Base-by-base conservation (phyloP, 2,797 vertebrate genomes). In the Sparus aurata region DNA sequence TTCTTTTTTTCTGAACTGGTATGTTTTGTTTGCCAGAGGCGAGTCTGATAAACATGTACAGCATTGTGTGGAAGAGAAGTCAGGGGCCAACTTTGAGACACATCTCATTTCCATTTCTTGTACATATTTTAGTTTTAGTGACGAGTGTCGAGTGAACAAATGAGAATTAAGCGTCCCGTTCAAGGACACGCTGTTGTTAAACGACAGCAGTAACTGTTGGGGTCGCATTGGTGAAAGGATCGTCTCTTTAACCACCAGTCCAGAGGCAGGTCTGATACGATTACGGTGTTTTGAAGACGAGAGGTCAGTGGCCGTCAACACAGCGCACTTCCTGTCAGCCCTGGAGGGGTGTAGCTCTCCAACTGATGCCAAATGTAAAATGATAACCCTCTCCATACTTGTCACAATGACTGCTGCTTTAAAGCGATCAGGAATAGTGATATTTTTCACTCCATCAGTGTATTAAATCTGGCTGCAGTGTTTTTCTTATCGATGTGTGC, bases 111-210 rank as follows among this genome's bases (percentile, higher is more conserved):
- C 53, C 69, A 85, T 85, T 81, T 79, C 11, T 16, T 67, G 25
- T 61, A 67, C 17, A 60, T 66, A 71, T 74, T 57, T 0, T 0
- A 38, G 46, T 74, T 77, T 73, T n/a, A 83, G 63, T 20, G 30
- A 62, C n/a, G 79, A 60, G 54, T 73, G 54, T 69, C 69, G 38
- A 83, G 34, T 30, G 41, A 71, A 47, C 4, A 77, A 43, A 61
- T 74, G 20, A 61, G 59, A 69, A 73, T 62, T 38, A 69, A 43
- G 53, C 65, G 30, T 52, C 52, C 60, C 23, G 41, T 38, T 78
- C 69, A 82, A 85, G 85, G 85, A 85, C 66, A 73, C 6, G 12
- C 45, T 64, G 59, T 66, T 85, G 53, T 83, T 82, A 68, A 80
- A 69, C 43, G 61, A 85, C 27, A 77, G 54, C 59, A 69, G 58